A percentile compares a stretch with the other conserved stretches of the same genome.
Evolutionary conservation across 2,888 invertebrate genomes (phyloP).

Genomic region (Hoplodrina ambigua): DNA sequence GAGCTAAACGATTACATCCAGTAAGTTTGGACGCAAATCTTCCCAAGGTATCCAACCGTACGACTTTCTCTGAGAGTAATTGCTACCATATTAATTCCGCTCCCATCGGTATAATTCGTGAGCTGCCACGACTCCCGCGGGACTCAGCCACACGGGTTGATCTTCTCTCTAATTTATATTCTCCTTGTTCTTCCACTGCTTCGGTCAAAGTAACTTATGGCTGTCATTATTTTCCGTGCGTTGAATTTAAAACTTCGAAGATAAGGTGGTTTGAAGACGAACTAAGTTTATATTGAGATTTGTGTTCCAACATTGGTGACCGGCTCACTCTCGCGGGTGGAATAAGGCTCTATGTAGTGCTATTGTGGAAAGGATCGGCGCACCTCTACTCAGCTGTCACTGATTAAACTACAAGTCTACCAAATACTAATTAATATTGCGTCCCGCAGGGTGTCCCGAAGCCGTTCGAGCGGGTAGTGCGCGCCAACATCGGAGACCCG

Average conservation of each 20-base stretch:
- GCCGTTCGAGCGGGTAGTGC: conserved; percentile 97
- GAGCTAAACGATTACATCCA: not conserved
- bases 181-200: conserved; percentile 36
- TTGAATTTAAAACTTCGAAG: conserved; percentile 11
- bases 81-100: conserved; percentile 46
- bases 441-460: conserved; percentile 93
- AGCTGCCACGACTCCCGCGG: conserved; percentile 37
- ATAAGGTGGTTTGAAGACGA: not conserved
- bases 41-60: conserved; percentile 7
- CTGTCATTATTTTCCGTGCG: conserved; percentile 35
- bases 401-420: not conserved
- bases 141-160: conserved; percentile 14
- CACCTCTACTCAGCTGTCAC: not conserved
- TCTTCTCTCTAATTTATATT: conserved; percentile 52
- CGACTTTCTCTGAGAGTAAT: conserved; percentile 52
- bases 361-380: not conserved
- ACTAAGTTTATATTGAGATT: not conserved
- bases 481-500: conserved; percentile 99
- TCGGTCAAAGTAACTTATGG: conserved; percentile 41
- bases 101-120: conserved; percentile 44
- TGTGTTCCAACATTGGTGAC: not conserved
- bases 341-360: not conserved
- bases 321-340: not conserved
- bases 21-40: conserved; percentile 16
- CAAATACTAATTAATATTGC: not conserved